Evolutionary conservation across 2,113 vertebrate genomes (phyloP).

Genomic region (Scartelaos histophorus): DNA sequence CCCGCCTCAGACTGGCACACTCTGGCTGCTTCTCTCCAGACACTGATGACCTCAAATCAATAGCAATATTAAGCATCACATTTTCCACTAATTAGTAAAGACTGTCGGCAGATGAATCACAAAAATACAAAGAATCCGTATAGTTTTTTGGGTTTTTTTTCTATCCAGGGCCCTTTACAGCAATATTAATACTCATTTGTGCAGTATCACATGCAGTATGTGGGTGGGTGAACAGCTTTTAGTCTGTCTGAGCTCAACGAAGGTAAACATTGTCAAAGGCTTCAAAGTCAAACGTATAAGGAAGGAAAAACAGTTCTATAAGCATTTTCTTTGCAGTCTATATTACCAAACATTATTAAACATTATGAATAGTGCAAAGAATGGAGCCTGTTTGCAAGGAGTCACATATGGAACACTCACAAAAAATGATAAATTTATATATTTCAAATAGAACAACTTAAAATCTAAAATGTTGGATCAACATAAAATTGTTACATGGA

Average conservation of each 20-base stretch:
- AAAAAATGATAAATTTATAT: no score
- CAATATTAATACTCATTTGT: background rate
- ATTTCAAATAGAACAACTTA: no score
- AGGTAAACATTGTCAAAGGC: background rate
- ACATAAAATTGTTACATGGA: no score
- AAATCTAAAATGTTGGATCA: no score
- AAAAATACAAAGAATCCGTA: background rate
- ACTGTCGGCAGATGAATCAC: background rate
- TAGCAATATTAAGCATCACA: conserved; percentile 1
- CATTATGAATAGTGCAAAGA: no score
- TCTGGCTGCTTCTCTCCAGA: conserved; percentile 13
- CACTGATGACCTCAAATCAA: conserved; percentile 3
- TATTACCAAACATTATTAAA: no score
- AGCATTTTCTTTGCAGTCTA: background rate
- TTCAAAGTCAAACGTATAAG: background rate
- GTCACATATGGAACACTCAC: no score
- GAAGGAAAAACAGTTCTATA: background rate
- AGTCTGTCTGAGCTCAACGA: background rate
- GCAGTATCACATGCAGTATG: background rate
- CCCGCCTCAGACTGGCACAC: conserved; percentile 25
- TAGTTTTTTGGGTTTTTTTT: background rate
- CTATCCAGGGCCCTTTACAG: background rate
- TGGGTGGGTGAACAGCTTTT: conserved; percentile 3
- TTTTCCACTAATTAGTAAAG: background rate
- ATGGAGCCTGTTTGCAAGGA: no score